Base-by-base conservation (phyloP, 1,140 invertebrate genomes). In the Parasteatoda tepidariorum region DNA sequence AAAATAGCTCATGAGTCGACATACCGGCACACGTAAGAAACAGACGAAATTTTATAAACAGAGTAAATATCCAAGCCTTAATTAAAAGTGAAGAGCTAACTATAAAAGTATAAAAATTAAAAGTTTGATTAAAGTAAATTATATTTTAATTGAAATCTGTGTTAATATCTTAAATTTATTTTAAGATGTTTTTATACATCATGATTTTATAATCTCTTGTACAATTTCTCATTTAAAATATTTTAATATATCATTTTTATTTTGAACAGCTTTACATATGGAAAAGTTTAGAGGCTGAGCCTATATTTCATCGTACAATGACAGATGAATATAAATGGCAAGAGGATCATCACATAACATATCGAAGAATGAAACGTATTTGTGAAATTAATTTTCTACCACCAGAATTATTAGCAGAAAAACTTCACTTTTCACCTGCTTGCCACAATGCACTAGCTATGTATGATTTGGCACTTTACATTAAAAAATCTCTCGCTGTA, bases 251-350 rank as follows among this genome's bases (percentile, higher is more conserved):
- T 41, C 18, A 4, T 34, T 24, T 34, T 3, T 22, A 11, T 75
- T 38, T n/a, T 26, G 38, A 92, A 55, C 88, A 97, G 96, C 92
- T 94, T 86, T 92, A 92, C 88, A 90, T 97, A 83, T 97, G 94
- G 93, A 91, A 92, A 28, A 92, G 92, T 5, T 87, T 98, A 48
- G 92, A 95, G 89, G 92, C 90, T 18, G 94, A 97, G 88, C 93
- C 95, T 7, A 86, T 94, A 0, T 98, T 98, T 88, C 90, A 91
- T 82, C 91, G 86, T 28, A 92, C 48, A 90, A 91, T 85, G 87
- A 86, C 26, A 87, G 88, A 88, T 2, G 89, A 91, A 18, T 90
- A 92, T 15, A 89, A 91, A 9, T 88, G 94, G n/a, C 94, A 96
- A 79, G 94, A 97, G 81, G 87, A 91, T 54, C 89, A 94, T 54